Evolutionary conservation across 2,113 vertebrate genomes (phyloP).

Genomic region (Lucifuga dentata): DNA sequence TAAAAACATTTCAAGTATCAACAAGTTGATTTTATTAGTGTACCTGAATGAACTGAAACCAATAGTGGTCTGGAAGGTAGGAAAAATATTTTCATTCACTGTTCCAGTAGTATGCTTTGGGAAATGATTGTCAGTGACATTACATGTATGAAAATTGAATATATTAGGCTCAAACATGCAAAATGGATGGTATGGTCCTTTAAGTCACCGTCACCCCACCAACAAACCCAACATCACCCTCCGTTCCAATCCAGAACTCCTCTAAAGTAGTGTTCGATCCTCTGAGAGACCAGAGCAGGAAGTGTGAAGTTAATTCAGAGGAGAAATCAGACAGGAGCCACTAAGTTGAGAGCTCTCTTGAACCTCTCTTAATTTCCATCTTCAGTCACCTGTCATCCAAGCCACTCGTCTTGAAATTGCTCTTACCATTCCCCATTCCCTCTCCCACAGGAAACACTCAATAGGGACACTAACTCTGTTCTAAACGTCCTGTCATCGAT

Average conservation of each 20-base stretch:
- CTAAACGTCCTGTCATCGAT: constrained; percentile 55
- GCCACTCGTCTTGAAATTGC: constrained; percentile 35
- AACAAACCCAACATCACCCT: background rate
- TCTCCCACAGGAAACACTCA: constrained; percentile 28
- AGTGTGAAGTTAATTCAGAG: constrained; percentile 36
- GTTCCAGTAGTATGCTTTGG: too few species aligned
- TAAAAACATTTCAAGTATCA: too few species aligned
- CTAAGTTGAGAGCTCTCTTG: constrained; percentile 42
- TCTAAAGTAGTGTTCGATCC: constrained; percentile 21
- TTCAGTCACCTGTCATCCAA: constrained; percentile 45
- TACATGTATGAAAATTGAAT: too few species aligned
- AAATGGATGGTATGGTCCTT: too few species aligned
- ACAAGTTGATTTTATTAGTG: too few species aligned
- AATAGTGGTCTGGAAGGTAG: too few species aligned
- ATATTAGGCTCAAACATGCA: too few species aligned
- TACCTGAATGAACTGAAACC: too few species aligned
- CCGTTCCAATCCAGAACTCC: constrained; percentile 3
- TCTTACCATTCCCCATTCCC: constrained; percentile 10
- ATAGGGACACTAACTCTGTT: constrained; percentile 37
- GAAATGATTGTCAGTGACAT: too few species aligned
- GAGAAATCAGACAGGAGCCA: constrained; percentile 10
- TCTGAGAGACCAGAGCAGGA: constrained; percentile 10
- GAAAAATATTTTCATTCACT: too few species aligned
- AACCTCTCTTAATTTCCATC: constrained; percentile 37
- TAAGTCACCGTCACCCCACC: background rate